Evolutionary conservation across 2,797 vertebrate species (phyloP), one percentile per base, ranked within the genome.

Genomic region (Lithobates sylvaticus): DNA sequence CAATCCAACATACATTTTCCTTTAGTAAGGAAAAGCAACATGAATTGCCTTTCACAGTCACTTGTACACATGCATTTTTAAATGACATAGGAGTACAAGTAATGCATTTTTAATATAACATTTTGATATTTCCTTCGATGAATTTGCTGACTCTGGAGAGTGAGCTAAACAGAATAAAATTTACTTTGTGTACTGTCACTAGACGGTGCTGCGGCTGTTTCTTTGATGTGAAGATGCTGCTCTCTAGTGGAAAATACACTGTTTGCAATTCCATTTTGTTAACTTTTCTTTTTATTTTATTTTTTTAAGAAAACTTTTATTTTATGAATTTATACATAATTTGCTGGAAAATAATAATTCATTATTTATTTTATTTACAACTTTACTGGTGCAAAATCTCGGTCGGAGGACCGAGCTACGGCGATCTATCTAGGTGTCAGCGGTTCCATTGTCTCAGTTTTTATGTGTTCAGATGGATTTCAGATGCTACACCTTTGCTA

Each of bases 231-330:
- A 75, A 67, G 3, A 76, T 76, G 61, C 72, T 76, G 81, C 81
- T 42, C 64, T 83, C 81, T 68, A 83, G 74, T 83, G 81, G 72
- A 42, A 74, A 5, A 16, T 27, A n/a, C 32, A 54, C 18, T 16
- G 16, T 34, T 76, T 54, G 15, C 47, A 76, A 10, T 15, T 15
- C 26, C 1, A 61, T 5, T 29, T 29, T 29, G 29, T 29, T n/a
- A n/a, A n/a, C n/a, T n/a, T 29, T 29, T 1, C 2, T 29, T 29
- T 29, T 29, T 6, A 32, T 50, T 15, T 16, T n/a, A n/a, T 2
- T 18, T 54, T 5, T 16, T 39, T 39, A 1, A 10, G 39, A 39
- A 10, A 39, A 9, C 39, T 10, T 39, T 39, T 39, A 39, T 39
- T 6, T 39, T 39, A 39, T 10, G 39, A 39, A 47, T 47, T 4